phyloP scores from a whole-genome alignment of 2,888 invertebrate species.

The Acronicta aceris region DNA sequence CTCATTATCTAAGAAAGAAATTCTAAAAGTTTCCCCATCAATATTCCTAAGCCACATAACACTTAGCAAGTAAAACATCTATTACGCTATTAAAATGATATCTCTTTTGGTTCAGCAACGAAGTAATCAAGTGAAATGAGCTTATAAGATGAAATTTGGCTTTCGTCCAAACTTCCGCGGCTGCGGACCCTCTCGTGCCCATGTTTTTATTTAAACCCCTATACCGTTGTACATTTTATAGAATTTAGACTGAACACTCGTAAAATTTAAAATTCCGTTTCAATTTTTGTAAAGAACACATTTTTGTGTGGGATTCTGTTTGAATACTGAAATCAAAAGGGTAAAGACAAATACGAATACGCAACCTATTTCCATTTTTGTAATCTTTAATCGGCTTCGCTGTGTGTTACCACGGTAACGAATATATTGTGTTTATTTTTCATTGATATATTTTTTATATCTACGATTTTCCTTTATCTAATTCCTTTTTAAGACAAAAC shows the following conservation, averaged over 20 bases:
- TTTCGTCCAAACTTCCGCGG: slow-evolving; percentile 59
- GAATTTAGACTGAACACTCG: slow-evolving; percentile 38
- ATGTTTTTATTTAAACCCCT: slow-evolving; percentile 63
- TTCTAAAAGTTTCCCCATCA: slow-evolving; percentile 13
- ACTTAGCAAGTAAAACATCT: slow-evolving; percentile 60
- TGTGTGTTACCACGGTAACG: neutral
- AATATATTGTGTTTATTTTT: neutral
- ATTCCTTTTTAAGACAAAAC: too few relatives aligned
- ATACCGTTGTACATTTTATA: slow-evolving; percentile 49
- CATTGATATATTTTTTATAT: neutral
- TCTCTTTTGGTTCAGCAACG: slow-evolving; percentile 71
- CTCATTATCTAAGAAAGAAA: neutral
- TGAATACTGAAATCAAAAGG: neutral
- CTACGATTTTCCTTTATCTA: neutral
- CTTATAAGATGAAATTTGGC: slow-evolving; percentile 68
- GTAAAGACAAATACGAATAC: slow-evolving; percentile 3
- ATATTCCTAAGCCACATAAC: slow-evolving; percentile 36
- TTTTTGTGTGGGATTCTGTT: slow-evolving; percentile 4
- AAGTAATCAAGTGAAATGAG: slow-evolving; percentile 71
- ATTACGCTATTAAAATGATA: slow-evolving; percentile 70
- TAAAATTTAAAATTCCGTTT: slow-evolving; percentile 40
- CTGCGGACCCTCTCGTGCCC: slow-evolving; percentile 39
- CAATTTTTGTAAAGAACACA: slow-evolving; percentile 4
- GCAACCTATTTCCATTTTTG: neutral
- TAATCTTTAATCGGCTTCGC: slow-evolving; percentile 7